Evolutionary conservation across 2,797 vertebrate species (phyloP).

Genomic region (Hypotaenidia philippensis): DNA sequence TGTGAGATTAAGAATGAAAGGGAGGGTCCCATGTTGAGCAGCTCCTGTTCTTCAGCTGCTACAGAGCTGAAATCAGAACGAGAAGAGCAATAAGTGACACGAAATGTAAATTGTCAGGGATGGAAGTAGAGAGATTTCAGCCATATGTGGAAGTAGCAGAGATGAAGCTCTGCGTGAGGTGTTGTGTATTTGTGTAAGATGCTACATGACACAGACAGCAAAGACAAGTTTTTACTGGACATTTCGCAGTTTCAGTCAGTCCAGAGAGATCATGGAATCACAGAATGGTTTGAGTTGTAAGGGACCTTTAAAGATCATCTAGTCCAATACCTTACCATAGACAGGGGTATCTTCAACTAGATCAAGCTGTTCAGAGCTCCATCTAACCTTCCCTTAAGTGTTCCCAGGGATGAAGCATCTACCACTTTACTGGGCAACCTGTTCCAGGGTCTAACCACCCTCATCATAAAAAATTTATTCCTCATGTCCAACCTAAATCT

Average conservation of each 20-base stretch:
- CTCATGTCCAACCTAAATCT: neutral
- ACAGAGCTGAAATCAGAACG: neutral
- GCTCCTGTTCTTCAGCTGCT: neutral
- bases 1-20: neutral
- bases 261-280: neutral
- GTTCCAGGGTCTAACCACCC: neutral
- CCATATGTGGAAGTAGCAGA: neutral
- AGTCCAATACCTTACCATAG: neutral
- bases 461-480: neutral
- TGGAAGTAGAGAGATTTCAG: neutral
- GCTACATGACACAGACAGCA: neutral
- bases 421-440: neutral
- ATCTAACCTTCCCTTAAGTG: neutral
- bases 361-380: neutral
- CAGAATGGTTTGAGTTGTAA: neutral
- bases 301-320: neutral
- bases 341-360: neutral
- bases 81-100: neutral
- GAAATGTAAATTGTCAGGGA: neutral
- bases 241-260: neutral
- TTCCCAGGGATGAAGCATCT: neutral
- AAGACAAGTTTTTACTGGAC: neutral
- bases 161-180: neutral
- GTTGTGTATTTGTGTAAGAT: neutral
- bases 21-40: rapidly evolving